Base-by-base conservation (phyloP, 2,797 vertebrate genomes). In the Micrastur ruficollis region DNA sequence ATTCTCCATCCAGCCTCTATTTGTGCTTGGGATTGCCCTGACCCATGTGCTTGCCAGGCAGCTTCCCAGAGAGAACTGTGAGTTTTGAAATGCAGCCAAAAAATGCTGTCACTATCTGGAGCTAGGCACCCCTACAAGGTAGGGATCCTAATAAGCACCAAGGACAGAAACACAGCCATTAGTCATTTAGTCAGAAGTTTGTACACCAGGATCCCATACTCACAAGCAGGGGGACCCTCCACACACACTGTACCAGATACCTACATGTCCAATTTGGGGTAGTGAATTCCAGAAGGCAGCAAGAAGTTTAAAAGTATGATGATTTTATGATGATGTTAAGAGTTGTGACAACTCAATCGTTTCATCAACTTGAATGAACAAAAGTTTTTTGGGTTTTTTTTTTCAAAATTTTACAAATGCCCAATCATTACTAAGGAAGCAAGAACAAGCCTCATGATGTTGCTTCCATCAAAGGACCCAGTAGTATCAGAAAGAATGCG, bases 191-290 rank as follows among this genome's bases (percentile, higher is more conserved):
- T 25, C 29, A 78, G 23, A 62, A 38, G 34, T 42, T 25, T 29
- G 11, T 44, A 38, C 40, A 49, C 21, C 50, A 63, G 29, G 4
- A 75, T 14, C n/a, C 14, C 50, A 18, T 7, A 49, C 2, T 34
- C 7, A 2, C 20, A 78, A 34, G 23, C 26, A 83, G 29, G n/a
- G 12, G 21, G 76, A 56, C 15, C 2, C 12, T 66, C 38, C 6
- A 7, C 22, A 34, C 21, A 32, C 3, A 18, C 15, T 36, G 2
- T 9, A 40, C 14, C 19, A 7, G n/a, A 89, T 25, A 67, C 32
- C 5, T 59, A 23, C 0, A 0, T 8, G 5, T 53, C 20, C 49
- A 32, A 3, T 23, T 68, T 72, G 40, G n/a, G 27, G 65, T 1
- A 32, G 6, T 18, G 21, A 90, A 73, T 46, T 72, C 32, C 63